These are phyloP conservation scores for Lysiphlebus fabarum DNA, from an alignment of 1,140 invertebrate species.

Conservation along the genomic window DNA sequence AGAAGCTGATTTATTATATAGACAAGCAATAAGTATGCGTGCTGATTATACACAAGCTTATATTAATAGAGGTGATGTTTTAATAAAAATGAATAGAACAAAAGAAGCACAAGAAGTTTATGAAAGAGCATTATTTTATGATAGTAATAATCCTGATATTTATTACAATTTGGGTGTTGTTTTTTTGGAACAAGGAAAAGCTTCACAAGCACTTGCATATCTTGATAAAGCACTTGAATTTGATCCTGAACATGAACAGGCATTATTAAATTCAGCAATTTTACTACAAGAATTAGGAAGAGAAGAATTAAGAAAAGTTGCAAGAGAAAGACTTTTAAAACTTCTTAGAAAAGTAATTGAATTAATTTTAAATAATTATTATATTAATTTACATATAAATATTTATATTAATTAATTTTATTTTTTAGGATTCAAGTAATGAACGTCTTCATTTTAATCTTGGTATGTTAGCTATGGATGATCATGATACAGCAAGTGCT, in stretches of 20 bases:
- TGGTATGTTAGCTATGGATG: slow-evolving; percentile 95
- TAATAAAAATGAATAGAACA: slow-evolving; percentile 91
- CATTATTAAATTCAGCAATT: slow-evolving; percentile 92
- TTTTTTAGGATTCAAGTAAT: slow-evolving; percentile 65
- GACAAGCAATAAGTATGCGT: slow-evolving; percentile 94
- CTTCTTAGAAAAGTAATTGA: slow-evolving; percentile 68
- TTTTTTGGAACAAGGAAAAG: slow-evolving; percentile 86
- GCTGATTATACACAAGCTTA: slow-evolving; percentile 96
- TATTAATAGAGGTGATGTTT: slow-evolving; percentile 93
- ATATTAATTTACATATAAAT: slow-evolving; percentile 16
- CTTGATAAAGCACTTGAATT: slow-evolving; percentile 90
- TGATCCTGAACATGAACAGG: slow-evolving; percentile 92
- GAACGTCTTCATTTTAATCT: slow-evolving; percentile 92
- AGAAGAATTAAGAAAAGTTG: slow-evolving; percentile 73
- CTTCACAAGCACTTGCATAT: slow-evolving; percentile 84
- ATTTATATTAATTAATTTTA: slow-evolving; percentile 10
- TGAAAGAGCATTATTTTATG: slow-evolving; percentile 87
- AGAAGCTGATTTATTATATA: slow-evolving; percentile 90
- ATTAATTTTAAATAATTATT: slow-evolving; percentile 10
- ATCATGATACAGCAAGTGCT: slow-evolving; percentile 80
- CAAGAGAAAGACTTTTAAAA: slow-evolving; percentile 75
- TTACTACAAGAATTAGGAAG: slow-evolving; percentile 85
- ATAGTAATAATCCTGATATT: slow-evolving; percentile 93
- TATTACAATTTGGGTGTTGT: slow-evolving; percentile 96
- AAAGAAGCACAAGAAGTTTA: slow-evolving; percentile 94